Conservation (phyloP, 2,797 vertebrate species). For the Microctenopoma stevenorrisi region DNA sequence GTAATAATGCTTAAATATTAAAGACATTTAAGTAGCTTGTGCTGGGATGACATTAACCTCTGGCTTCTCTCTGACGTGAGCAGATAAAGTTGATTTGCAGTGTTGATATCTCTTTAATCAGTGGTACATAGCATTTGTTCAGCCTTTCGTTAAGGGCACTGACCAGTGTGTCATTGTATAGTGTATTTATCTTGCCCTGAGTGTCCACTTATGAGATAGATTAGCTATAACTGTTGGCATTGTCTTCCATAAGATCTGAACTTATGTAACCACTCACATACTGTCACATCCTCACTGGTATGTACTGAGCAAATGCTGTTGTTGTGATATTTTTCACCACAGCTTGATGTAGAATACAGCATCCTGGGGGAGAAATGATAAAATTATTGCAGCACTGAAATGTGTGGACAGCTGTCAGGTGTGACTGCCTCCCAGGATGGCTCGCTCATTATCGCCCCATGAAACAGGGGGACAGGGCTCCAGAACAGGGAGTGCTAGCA, state of each 20-base stretch:
- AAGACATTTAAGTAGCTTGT: background rate
- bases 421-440: conserved; percentile 72
- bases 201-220: background rate
- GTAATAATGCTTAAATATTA: background rate
- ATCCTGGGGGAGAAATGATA: conserved; percentile 61
- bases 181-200: conserved; percentile 9
- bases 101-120: background rate
- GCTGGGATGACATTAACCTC: background rate
- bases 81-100: conserved; percentile 4
- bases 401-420: conserved; percentile 78
- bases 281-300: conserved; percentile 13
- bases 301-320: conserved; percentile 30
- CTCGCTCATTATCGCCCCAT: conserved; percentile 74
- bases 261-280: background rate
- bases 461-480: conserved; percentile 63
- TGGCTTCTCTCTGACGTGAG: background rate
- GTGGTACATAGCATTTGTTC: background rate
- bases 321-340: conserved; percentile 44
- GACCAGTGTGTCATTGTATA: background rate
- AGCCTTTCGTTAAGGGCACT: background rate
- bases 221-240: background rate
- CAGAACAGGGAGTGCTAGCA: conserved; percentile 53
- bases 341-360: conserved; percentile 47
- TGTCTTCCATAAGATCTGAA: conserved; percentile 16
- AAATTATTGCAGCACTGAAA: conserved; percentile 64